These are phyloP conservation scores for Ormyrus rosae DNA, from an alignment of 2,888 invertebrate species.

Conservation along the genomic window DNA sequence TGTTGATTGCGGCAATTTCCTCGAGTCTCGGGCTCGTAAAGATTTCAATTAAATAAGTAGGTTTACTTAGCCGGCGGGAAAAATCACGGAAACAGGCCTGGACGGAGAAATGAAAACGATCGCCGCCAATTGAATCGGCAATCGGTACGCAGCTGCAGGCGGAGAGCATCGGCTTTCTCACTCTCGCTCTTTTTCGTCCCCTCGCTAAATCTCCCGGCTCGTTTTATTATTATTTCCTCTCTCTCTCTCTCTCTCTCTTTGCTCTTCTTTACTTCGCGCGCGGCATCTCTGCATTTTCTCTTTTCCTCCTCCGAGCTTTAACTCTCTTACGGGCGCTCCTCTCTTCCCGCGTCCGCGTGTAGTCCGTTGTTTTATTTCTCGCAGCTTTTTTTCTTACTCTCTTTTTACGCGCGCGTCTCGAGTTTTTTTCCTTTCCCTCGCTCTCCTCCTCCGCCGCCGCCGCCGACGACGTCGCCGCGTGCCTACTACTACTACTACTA, in stretches of 20 bases:
- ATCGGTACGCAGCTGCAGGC: too few relatives aligned
- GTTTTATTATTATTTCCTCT: slow-evolving; percentile 18
- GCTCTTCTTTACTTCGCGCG: slow-evolving; percentile 32
- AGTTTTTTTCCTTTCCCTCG: slow-evolving; percentile 47
- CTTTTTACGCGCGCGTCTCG: slow-evolving; percentile 48
- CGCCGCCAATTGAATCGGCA: too few relatives aligned
- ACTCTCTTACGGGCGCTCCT: too few relatives aligned
- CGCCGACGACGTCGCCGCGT: slow-evolving; percentile 12
- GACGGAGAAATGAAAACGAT: too few relatives aligned
- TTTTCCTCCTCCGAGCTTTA: too few relatives aligned
- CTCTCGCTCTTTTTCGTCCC: neutral
- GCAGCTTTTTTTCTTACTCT: slow-evolving; percentile 51
- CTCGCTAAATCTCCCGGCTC: slow-evolving; percentile 3
- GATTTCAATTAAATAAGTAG: neutral
- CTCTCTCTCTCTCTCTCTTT: slow-evolving; percentile 30
- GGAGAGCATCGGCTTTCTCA: too few relatives aligned
- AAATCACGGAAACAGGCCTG: too few relatives aligned
- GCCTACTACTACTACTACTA: neutral
- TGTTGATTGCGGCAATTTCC: too few relatives aligned
- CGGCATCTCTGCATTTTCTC: slow-evolving; percentile 29
- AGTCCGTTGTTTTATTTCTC: slow-evolving; percentile 22
- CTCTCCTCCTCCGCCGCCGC: slow-evolving; percentile 12
- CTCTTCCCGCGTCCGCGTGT: too few relatives aligned
- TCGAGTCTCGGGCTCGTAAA: neutral
- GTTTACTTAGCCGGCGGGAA: neutral